These are phyloP conservation scores for Lepisosteus oculatus DNA, from an alignment of 2,113 vertebrate species.

Conservation along the genomic window DNA sequence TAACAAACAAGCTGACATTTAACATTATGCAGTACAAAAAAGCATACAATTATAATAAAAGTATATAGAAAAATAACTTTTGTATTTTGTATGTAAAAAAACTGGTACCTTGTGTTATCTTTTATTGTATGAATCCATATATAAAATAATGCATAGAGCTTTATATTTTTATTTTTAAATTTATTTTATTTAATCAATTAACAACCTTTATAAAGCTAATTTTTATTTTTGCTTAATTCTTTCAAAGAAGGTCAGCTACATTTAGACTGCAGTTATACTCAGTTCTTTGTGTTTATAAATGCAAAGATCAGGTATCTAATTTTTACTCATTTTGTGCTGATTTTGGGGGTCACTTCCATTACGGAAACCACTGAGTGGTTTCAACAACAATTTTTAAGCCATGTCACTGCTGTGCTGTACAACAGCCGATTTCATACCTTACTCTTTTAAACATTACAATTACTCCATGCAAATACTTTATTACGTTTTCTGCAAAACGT, in stretches of 20 bases:
- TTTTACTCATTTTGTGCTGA: constrained; percentile 52
- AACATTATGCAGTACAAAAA: constrained; percentile 48
- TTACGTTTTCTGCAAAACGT: constrained; percentile 4
- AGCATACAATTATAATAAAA: constrained; percentile 7
- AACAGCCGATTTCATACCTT: constrained; percentile 64
- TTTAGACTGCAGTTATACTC: too few species aligned
- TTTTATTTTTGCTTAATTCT: too few species aligned
- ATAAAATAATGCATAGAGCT: too few species aligned
- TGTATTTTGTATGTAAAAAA: neutral
- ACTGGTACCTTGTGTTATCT: too few species aligned
- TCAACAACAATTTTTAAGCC: constrained; percentile 20
- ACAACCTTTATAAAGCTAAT: too few species aligned
- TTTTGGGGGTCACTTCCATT: constrained; percentile 52
- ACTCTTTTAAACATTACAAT: constrained; percentile 57
- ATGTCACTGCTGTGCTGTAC: constrained; percentile 35
- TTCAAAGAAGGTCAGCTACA: too few species aligned
- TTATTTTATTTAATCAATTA: too few species aligned
- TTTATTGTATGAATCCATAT: too few species aligned
- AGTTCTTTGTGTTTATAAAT: neutral
- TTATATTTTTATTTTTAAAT: too few species aligned
- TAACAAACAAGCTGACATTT: constrained; percentile 54
- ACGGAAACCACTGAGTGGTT: constrained; percentile 46
- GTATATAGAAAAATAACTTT: constrained; percentile 17
- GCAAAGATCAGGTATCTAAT: constrained; percentile 27
- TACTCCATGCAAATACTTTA: constrained; percentile 52